phyloP scores from a whole-genome alignment of 1,140 invertebrate species.

The Ditylenchus dipsaci region DNA sequence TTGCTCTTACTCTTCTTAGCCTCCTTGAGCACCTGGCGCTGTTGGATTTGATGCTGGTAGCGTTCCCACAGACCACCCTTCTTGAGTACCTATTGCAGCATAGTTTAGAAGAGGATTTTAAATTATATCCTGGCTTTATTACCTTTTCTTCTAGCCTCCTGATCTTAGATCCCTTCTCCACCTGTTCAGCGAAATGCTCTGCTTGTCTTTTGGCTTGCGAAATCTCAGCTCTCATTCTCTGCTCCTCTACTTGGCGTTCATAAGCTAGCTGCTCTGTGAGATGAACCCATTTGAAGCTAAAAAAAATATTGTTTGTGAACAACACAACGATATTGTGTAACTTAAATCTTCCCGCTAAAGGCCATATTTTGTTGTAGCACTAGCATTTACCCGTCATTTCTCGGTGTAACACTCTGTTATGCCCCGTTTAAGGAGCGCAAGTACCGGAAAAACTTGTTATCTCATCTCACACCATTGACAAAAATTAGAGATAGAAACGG shows the following conservation, averaged over 20 bases:
- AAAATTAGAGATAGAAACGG: no score
- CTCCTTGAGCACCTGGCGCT: slow-evolving; percentile 23
- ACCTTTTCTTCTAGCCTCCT: slow-evolving; percentile 60
- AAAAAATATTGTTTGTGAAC: no score
- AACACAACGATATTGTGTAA: slow-evolving; percentile 18
- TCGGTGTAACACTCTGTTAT: no score
- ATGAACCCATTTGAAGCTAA: slow-evolving; percentile 88
- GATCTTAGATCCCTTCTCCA: slow-evolving; percentile 72
- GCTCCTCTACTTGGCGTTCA: slow-evolving; percentile 80
- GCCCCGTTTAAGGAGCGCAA: no score
- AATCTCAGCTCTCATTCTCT: slow-evolving; percentile 79
- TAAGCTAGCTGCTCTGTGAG: slow-evolving; percentile 82
- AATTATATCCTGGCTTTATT: no score
- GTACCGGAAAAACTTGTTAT: no score
- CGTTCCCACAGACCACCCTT: slow-evolving; percentile 43
- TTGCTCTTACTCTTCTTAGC: slow-evolving; percentile 20
- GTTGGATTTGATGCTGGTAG: slow-evolving; percentile 26
- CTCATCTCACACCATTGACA: no score
- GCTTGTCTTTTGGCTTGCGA: slow-evolving; percentile 70
- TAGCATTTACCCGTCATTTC: no score
- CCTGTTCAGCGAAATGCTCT: slow-evolving; percentile 75
- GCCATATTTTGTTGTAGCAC: no score
- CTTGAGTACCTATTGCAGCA: slow-evolving; percentile 23
- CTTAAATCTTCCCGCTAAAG: no score
- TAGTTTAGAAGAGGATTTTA: neutral